Conservation (phyloP, 1,140 invertebrate species). For the Triops longicaudatus region DNA sequence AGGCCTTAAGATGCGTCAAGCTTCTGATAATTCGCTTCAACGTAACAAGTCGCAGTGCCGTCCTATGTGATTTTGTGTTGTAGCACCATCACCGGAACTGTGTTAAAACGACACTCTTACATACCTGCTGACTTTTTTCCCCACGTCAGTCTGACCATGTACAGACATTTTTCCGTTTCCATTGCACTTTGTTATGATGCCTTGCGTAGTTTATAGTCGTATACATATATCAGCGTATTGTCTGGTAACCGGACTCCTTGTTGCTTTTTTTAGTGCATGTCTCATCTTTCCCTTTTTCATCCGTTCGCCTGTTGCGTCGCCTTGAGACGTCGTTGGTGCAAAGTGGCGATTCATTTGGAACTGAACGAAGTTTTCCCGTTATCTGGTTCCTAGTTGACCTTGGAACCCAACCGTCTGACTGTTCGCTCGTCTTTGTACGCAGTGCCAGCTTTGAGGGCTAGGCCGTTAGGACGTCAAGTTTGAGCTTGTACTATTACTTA, state of each 20-base stretch:
- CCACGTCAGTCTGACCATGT: neutral
- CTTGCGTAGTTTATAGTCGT: neutral
- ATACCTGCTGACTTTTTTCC: neutral
- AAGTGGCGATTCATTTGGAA: neutral
- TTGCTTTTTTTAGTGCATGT: neutral
- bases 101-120: neutral
- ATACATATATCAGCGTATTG: neutral
- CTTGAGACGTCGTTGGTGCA: neutral
- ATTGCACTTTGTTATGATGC: neutral
- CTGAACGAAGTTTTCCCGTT: neutral
- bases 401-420: neutral
- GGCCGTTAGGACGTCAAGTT: neutral
- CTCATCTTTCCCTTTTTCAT: neutral
- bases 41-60: neutral
- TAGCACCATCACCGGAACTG: neutral
- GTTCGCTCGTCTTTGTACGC: neutral
- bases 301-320: neutral
- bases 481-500: too few species aligned
- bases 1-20: conserved; percentile 1
- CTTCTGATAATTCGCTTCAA: neutral
- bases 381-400: neutral
- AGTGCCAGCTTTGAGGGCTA: neutral
- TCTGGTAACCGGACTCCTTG: neutral
- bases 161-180: neutral
- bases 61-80: neutral